A percentile compares a stretch with the other conserved stretches of the same genome.
Conservation (phyloP, 1,140 invertebrate genomes). For the Drosophila littoralis region DNA sequence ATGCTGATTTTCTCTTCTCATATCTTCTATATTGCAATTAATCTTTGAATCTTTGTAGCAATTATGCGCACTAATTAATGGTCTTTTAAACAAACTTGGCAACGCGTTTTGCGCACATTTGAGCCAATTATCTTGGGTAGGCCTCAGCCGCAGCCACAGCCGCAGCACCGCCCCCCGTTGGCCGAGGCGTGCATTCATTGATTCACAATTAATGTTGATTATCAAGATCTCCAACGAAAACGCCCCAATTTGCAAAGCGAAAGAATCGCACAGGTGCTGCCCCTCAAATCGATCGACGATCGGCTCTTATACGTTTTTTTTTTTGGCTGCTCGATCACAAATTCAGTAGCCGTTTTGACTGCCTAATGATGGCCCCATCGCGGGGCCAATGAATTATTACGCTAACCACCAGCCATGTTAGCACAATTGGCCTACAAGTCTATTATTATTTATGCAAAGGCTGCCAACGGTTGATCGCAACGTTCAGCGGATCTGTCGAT, state of each 20-base stretch:
- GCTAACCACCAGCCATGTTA: conserved; percentile 80
- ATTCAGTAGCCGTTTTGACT: conserved; percentile 80
- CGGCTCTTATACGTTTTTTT: conserved; percentile 22
- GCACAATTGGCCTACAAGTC: conserved; percentile 80
- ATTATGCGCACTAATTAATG: conserved; percentile 75
- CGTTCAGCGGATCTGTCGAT: conserved; percentile 51
- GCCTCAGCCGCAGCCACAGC: conserved; percentile 18
- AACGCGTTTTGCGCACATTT: conserved; percentile 79
- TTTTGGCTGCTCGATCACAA: conserved; percentile 57
- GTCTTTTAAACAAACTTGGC: conserved; percentile 77
- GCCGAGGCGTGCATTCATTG: conserved; percentile 75
- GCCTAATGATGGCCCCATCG: conserved; percentile 73
- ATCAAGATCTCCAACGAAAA: conserved; percentile 64
- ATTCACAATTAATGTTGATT: conserved; percentile 80
- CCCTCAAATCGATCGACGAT: conserved; percentile 10
- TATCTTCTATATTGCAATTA: conserved; percentile 74
- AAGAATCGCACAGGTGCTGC: conserved; percentile 52
- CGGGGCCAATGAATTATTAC: conserved; percentile 73
- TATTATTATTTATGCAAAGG: conserved; percentile 79
- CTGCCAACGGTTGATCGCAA: conserved; percentile 63
- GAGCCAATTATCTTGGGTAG: conserved; percentile 59
- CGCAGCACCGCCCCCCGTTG: conserved; percentile 26
- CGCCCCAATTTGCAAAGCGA: conserved; percentile 70
- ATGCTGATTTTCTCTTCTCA: conserved; percentile 17
- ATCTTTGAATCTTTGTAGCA: conserved; percentile 60